These are phyloP conservation scores for Furcula furcula DNA, from an alignment of 2,888 invertebrate species.

Conservation along the genomic window DNA sequence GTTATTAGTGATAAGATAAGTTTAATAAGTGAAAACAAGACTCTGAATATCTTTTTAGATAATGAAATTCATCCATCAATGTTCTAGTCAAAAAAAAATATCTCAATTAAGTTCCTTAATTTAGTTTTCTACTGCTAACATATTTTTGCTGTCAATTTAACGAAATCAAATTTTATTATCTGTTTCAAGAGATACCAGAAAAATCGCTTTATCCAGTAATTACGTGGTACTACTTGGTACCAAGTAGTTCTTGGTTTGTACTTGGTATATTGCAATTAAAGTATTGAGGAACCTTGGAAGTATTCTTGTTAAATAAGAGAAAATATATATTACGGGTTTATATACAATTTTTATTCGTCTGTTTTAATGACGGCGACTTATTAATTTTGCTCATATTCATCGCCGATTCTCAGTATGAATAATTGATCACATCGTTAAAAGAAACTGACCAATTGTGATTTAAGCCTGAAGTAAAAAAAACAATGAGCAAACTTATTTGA, in stretches of 20 bases:
- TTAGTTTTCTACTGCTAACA: conserved; percentile 11
- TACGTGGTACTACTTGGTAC: too few relatives aligned
- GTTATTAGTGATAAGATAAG: conserved; percentile 5
- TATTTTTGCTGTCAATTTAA: conserved; percentile 16
- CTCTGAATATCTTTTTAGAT: conserved; percentile 3
- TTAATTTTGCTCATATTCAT: too few relatives aligned
- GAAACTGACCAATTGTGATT: too few relatives aligned
- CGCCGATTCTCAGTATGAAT: too few relatives aligned
- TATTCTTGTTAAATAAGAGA: conserved; percentile 15
- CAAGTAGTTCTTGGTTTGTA: too few relatives aligned
- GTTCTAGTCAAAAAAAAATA: conserved; percentile 54
- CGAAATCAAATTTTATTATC: conserved; percentile 6
- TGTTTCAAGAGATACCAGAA: too few relatives aligned
- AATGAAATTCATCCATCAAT: conserved; percentile 36
- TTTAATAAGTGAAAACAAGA: conserved; percentile 17
- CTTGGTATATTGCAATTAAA: background rate
- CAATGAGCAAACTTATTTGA: too few relatives aligned
- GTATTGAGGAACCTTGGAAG: background rate
- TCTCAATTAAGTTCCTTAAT: conserved; percentile 26
- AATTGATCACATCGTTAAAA: too few relatives aligned
- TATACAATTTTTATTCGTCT: conserved; percentile 1
- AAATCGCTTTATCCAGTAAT: too few relatives aligned
- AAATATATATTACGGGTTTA: conserved; percentile 20
- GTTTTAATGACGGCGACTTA: too few relatives aligned
- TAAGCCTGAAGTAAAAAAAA: too few relatives aligned